These are phyloP conservation scores for Podarcis cretensis DNA, from an alignment of 2,113 vertebrate genomes.

Conservation along the genomic window DNA sequence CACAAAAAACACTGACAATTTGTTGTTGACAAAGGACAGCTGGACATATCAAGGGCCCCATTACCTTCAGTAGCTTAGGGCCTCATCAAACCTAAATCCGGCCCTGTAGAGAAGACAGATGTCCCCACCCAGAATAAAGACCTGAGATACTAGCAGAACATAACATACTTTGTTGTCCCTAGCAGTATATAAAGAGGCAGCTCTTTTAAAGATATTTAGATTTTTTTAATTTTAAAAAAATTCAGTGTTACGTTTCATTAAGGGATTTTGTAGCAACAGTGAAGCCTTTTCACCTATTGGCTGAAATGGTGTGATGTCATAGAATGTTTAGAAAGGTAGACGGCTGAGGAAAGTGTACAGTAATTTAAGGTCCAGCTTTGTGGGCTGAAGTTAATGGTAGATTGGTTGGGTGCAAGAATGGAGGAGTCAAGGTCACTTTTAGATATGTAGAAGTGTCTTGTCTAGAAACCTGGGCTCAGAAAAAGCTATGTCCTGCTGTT, in stretches of 20 bases:
- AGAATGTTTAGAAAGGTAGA: neutral
- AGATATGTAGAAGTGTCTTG: neutral
- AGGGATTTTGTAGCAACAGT: neutral
- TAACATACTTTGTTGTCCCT: neutral
- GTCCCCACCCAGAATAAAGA: slow-evolving; percentile 33
- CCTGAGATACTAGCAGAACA: slow-evolving; percentile 16
- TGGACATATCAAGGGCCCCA: too few species aligned
- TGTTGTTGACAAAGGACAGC: too few species aligned
- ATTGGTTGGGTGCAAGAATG: neutral
- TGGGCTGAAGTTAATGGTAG: neutral
- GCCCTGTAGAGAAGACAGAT: slow-evolving; percentile 32
- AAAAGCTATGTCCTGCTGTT: slow-evolving; percentile 1
- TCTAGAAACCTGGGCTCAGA: neutral
- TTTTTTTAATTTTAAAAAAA: neutral
- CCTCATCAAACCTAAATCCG: too few species aligned
- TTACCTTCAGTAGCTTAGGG: too few species aligned
- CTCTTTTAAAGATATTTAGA: neutral
- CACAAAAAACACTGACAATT: too few species aligned
- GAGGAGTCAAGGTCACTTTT: neutral
- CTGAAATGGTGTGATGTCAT: neutral
- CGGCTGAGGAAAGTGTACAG: neutral
- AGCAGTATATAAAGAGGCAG: neutral
- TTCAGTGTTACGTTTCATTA: neutral
- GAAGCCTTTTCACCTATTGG: neutral
- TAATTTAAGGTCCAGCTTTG: neutral